Evolutionary conservation across 2,113 vertebrate species (phyloP), one percentile per base, ranked within the genome.

Genomic region (Python bivittatus): DNA sequence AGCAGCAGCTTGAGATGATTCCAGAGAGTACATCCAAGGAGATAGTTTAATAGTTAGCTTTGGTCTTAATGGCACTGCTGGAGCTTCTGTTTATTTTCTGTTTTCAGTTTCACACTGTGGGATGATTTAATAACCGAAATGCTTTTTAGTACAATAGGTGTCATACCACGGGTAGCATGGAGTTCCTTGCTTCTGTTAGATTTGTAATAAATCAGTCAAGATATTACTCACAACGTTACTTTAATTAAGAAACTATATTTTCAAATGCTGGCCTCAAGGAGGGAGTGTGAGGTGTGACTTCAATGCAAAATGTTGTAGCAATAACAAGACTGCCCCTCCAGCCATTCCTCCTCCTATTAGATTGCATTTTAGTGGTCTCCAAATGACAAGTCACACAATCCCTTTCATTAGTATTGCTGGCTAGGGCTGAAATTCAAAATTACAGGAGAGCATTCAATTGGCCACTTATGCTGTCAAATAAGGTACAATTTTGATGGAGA

Each of bases 11-110:
- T 94, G 91, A 96, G 93, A 93, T 93, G 93, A 93, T 92, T 91
- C 42, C 92, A 60, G 90, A 90, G 93, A 90, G 91, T 13, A 17
- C 17, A 68, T 38, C 52, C 23, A 68, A 72, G 61, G 87, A 93
- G 93, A 86, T 95, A 92, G 94, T 88, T 92, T 95, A 91, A 94
- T 90, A 90, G 89, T 93, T 95, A 91, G 87, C 33, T 92, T 93
- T 95, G 94, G 0, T 0, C 94, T 96, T 92, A 94, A 91, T 89
- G 90, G 88, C 6, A 48, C 56, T 83, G 56, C 27, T 23, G 33
- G 8, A 84, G 92, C 58, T 94, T 96, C 93, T 92, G 90, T 95
- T 94, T 86, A 87, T 53, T 29, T 95, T 92, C 53, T 20, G 48
- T n/a, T 58, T 86, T 83, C 72, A 61, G 87, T 2, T 44, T 58